Evolutionary conservation across 2,797 vertebrate species (phyloP).

Genomic region (Danio aesculapii): DNA sequence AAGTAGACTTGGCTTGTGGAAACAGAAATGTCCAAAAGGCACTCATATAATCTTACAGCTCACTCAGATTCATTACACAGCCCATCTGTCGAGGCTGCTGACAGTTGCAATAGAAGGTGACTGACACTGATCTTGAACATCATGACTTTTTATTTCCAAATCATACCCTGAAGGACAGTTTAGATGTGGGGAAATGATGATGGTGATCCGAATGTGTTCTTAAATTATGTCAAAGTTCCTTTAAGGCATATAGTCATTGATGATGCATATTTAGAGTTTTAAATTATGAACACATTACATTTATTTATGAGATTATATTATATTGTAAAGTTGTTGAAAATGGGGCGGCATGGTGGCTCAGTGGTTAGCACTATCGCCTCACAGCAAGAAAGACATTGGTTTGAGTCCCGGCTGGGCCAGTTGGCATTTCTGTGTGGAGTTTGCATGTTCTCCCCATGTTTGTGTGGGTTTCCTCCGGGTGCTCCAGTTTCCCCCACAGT

Average conservation of each 20-base stretch:
- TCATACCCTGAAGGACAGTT: too few relatives aligned
- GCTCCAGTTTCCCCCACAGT: too few relatives aligned
- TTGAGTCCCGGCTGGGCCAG: too few relatives aligned
- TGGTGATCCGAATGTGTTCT: neutral
- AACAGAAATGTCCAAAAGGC: slow-evolving; percentile 1
- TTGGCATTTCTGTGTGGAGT: too few relatives aligned
- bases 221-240: neutral
- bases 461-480: too few relatives aligned
- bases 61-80: neutral
- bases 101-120: neutral
- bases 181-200: neutral
- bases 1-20: neutral
- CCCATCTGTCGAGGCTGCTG: neutral
- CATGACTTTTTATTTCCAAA: neutral
- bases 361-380: too few relatives aligned
- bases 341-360: too few relatives aligned
- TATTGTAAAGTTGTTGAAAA: too few relatives aligned
- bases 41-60: neutral
- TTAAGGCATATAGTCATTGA: too few relatives aligned
- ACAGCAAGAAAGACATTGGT: too few relatives aligned
- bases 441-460: too few relatives aligned
- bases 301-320: neutral
- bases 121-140: neutral
- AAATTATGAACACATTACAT: neutral
- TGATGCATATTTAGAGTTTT: neutral